Percentiles rank a stretch among this genome's conserved stretches.
phyloP scores from a whole-genome alignment of 1,140 invertebrate genomes.

The Neotoxoptera formosana region DNA sequence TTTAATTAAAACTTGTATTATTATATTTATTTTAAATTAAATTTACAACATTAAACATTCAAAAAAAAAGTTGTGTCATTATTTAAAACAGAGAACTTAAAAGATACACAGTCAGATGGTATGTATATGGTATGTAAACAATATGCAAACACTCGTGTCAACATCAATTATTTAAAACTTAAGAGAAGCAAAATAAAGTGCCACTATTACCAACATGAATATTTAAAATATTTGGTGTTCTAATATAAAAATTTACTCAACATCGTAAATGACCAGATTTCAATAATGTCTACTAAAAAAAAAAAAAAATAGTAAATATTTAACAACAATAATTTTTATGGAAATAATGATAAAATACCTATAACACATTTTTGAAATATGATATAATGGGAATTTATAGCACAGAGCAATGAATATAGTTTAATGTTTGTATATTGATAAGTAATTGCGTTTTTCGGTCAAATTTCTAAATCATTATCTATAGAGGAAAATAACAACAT shows the following conservation, averaged over 20 bases:
- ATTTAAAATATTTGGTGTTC: background rate
- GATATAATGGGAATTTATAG: background rate
- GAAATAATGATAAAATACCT: background rate
- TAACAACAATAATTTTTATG: background rate
- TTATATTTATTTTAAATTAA: constrained; percentile 21
- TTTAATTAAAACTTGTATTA: background rate
- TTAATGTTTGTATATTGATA: background rate
- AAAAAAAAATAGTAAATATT: background rate
- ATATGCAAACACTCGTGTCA: background rate
- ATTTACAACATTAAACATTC: background rate
- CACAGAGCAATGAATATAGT: background rate
- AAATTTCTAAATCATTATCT: background rate
- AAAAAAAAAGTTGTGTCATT: background rate
- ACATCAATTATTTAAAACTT: constrained; percentile 19
- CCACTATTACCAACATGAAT: background rate
- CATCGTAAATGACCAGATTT: background rate
- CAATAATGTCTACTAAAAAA: background rate
- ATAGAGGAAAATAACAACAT: background rate
- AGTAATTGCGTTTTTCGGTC: background rate
- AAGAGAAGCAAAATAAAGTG: background rate
- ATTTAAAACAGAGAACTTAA: background rate
- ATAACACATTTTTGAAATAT: background rate
- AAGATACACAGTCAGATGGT: background rate
- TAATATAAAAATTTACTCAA: background rate
- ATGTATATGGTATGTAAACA: background rate